Conservation (phyloP, 2,888 invertebrate genomes). For the Abrostola tripartita region DNA sequence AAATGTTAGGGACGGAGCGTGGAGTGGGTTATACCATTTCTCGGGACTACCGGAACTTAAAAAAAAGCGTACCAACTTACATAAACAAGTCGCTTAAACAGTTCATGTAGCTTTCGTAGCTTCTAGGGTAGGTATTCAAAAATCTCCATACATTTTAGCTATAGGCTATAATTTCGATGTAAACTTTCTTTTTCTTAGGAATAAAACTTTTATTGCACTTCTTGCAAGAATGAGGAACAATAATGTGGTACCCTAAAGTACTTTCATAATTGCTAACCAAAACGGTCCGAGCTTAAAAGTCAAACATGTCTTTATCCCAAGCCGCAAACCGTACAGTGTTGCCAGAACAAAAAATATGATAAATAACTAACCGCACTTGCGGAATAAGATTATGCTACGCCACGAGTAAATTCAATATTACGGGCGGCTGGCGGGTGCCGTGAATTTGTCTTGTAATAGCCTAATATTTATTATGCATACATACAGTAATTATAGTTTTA, state of each 20-base stretch:
- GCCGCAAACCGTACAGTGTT: constrained; percentile 64
- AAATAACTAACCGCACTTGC: constrained; percentile 52
- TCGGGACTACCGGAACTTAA: no score
- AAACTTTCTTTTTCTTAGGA: no score
- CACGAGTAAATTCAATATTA: constrained; percentile 47
- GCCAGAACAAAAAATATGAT: constrained; percentile 61
- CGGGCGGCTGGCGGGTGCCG: constrained; percentile 32
- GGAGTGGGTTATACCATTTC: neutral
- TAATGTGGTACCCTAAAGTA: constrained; percentile 33
- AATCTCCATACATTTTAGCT: no score
- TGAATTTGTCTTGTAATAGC: constrained; percentile 57
- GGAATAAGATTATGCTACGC: constrained; percentile 37
- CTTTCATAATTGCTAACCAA: constrained; percentile 51
- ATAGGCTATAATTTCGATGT: no score
- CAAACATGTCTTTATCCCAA: constrained; percentile 61
- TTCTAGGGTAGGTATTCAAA: no score
- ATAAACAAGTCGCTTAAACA: no score
- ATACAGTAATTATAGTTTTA: constrained; percentile 57
- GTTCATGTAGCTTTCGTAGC: no score
- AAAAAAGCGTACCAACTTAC: no score
- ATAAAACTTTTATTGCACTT: no score
- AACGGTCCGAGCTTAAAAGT: constrained; percentile 54
- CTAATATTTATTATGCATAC: constrained; percentile 58
- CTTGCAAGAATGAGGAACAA: neutral
- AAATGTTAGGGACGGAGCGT: constrained; percentile 1